A percentile compares a stretch with the other conserved stretches of the same genome.
phyloP scores from a whole-genome alignment of 1,140 invertebrate genomes.

The Euwallacea fornicatus region DNA sequence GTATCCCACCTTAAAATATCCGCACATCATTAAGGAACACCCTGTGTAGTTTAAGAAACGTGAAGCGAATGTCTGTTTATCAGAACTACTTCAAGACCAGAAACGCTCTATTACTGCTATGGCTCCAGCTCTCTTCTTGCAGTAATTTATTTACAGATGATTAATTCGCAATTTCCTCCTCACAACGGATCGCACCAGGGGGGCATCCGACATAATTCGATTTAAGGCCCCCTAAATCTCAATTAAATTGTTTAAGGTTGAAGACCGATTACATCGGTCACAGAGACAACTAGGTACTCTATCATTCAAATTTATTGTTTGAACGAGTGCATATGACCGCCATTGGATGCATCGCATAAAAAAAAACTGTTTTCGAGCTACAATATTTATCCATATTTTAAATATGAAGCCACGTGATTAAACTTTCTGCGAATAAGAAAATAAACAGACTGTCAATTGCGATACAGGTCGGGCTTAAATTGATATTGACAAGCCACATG shows the following conservation, averaged over 20 bases:
- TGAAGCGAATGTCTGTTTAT: too few species aligned
- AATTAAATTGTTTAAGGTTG: constrained; percentile 36
- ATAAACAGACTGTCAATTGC: neutral
- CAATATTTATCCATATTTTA: neutral
- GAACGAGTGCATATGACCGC: neutral
- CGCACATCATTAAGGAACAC: too few species aligned
- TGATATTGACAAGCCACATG: too few species aligned
- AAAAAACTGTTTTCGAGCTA: neutral
- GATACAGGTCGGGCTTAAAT: neutral
- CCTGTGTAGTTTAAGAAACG: too few species aligned
- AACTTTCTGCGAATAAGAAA: neutral
- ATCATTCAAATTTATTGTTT: constrained; percentile 29
- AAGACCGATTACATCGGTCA: constrained; percentile 27
- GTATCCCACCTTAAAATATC: too few species aligned
- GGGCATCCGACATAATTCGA: constrained; percentile 20
- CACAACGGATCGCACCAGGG: constrained; percentile 13
- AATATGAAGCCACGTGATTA: neutral
- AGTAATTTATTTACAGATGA: constrained; percentile 13
- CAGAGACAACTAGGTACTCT: neutral
- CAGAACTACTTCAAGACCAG: neutral
- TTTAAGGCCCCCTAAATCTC: constrained; percentile 23
- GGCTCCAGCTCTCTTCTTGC: neutral
- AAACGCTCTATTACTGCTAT: neutral
- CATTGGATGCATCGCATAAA: neutral
- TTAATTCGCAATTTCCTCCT: constrained; percentile 30